Conservation (phyloP, 1,140 invertebrate genomes). For the Samia ricini region DNA sequence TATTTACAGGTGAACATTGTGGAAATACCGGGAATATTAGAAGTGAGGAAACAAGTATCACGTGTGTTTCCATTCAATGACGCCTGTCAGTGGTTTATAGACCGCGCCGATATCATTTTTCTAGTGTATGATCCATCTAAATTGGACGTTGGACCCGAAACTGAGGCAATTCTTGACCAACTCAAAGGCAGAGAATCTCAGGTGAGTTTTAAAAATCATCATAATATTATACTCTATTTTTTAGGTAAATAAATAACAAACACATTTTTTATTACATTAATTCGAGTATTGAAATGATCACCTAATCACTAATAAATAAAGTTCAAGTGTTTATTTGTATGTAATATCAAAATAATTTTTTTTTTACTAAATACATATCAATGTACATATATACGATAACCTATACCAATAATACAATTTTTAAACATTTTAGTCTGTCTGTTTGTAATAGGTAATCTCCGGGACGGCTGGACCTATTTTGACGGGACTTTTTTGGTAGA, state of each 20-base stretch:
- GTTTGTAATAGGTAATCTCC: too few relatives aligned
- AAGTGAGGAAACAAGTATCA: conserved; percentile 95
- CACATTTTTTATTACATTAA: too few relatives aligned
- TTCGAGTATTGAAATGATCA: too few relatives aligned
- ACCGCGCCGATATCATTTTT: conserved; percentile 96
- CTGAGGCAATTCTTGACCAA: conserved; percentile 95
- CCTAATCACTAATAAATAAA: too few relatives aligned
- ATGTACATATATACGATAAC: too few relatives aligned
- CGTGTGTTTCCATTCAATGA: conserved; percentile 96
- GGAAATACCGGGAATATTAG: conserved; percentile 96
- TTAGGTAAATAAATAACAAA: not conserved
- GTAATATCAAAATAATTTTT: too few relatives aligned
- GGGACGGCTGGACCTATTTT: too few relatives aligned
- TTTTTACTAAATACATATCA: too few relatives aligned
- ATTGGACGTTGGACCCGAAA: conserved; percentile 95
- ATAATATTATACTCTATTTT: not conserved
- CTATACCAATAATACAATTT: too few relatives aligned
- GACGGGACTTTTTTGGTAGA: too few relatives aligned
- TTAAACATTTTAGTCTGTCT: too few relatives aligned
- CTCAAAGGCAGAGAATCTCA: conserved; percentile 95
- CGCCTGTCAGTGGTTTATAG: conserved; percentile 97
- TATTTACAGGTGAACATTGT: conserved; percentile 92
- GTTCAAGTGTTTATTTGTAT: too few relatives aligned
- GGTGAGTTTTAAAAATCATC: conserved; percentile 64
- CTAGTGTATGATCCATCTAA: conserved; percentile 97